Evolutionary conservation across 2,113 vertebrate species (phyloP), one percentile per base, ranked within the genome.

Genomic region (Echinops telfairi): DNA sequence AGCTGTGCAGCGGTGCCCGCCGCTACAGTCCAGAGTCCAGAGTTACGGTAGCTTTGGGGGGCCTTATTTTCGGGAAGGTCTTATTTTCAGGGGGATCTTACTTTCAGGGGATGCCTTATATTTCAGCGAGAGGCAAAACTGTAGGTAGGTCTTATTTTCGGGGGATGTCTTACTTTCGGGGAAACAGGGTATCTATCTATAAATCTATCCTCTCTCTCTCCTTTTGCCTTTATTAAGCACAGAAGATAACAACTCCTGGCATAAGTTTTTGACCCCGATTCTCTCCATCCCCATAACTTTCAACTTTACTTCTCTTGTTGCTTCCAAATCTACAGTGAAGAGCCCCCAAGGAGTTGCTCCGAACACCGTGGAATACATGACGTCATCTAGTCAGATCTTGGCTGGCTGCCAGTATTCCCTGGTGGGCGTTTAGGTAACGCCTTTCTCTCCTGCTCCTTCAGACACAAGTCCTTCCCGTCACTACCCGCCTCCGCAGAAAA

Each of bases 291-390:
- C 85, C 43, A 81, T 57, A 29, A 33, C 66, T 80, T 77, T 81
- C 66, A 60, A 58, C 66, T 78, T 93, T 66, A 38, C 19, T 38
- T 88, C 66, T 92, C 64, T 29, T 83, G 73, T 91, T 43, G 47
- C 91, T 64, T 86, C 36, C 87, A 93, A 86, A 84, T 64, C 81
- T 81, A 17, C 36, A 27, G 15, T 23, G 66, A 92, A 79, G n/a
- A 71, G 43, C 3, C 58, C 29, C 82, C 40, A 79, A 71, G 40
- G 62, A 86, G 23, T 25, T 82, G 81, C 40, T 71, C 15, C 17
- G 31, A 83, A 77, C 33, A 43, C 60, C 33, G 64, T n/a, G 22
- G 60, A 22, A 53, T 6, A 5, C 23, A 43, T 70, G 40, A 68
- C 47, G 76, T 38, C 40, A 77, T 47, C 60, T 20, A 40, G 12